These are phyloP conservation scores for Nephrotoma appendiculata DNA, from an alignment of 2,888 invertebrate species.

Conservation along the genomic window DNA sequence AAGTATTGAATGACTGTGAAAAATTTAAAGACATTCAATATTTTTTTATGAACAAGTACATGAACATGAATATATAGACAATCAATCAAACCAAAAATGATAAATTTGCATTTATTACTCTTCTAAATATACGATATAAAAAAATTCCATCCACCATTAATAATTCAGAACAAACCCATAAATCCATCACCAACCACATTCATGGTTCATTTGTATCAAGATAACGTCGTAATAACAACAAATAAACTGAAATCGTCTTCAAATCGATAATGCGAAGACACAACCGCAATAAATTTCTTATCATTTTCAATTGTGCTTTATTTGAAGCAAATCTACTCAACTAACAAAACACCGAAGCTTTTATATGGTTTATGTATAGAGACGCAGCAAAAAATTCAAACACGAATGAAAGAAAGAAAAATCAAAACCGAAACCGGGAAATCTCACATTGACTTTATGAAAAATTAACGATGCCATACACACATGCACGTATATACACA, in stretches of 20 bases:
- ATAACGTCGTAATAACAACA: neutral
- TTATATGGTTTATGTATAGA: neutral
- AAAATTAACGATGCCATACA: neutral
- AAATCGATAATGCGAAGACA: neutral
- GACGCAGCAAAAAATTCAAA: neutral
- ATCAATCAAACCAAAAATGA: neutral
- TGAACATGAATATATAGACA: neutral
- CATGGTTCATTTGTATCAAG: neutral
- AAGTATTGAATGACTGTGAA: neutral
- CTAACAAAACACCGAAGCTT: neutral
- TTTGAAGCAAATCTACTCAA: neutral
- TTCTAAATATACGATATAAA: neutral
- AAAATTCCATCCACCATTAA: neutral
- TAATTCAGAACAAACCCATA: neutral
- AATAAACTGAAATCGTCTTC: neutral
- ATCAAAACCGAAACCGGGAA: neutral
- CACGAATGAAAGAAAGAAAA: neutral
- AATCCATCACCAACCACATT: neutral
- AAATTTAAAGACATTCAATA: neutral
- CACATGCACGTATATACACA: neutral
- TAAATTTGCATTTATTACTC: neutral
- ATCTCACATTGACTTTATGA: neutral
- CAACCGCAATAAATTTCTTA: neutral
- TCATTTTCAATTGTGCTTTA: neutral
- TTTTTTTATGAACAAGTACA: neutral